Percentiles rank a stretch among this genome's conserved stretches.
Conservation (phyloP, 1,140 invertebrate genomes). For the Diorhabda sublineata region DNA sequence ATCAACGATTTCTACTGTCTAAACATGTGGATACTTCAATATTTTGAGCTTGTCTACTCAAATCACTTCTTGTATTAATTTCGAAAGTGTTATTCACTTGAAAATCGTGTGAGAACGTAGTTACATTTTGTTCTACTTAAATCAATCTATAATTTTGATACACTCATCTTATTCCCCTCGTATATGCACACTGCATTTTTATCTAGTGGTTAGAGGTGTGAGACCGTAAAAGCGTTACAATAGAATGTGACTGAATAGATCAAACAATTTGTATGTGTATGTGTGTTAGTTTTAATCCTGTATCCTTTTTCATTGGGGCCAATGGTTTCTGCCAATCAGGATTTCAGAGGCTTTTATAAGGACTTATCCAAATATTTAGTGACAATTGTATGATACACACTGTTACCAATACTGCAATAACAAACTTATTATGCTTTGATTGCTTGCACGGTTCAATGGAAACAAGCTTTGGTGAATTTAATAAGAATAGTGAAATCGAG, state of each 20-base stretch:
- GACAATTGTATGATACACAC: slow-evolving; percentile 25
- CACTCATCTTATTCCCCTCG: neutral
- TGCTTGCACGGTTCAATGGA: slow-evolving; percentile 8
- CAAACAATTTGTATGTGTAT: neutral
- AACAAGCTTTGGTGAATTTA: no score
- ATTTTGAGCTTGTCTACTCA: no score
- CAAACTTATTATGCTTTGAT: slow-evolving; percentile 19
- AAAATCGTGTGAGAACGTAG: no score
- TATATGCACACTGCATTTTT: neutral
- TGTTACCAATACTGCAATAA: slow-evolving; percentile 19
- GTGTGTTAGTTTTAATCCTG: slow-evolving; percentile 17
- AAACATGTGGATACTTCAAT: no score
- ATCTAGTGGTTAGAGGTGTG: slow-evolving; percentile 11
- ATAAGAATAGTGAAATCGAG: no score
- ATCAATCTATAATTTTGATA: no score
- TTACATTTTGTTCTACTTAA: no score
- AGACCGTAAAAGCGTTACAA: slow-evolving; percentile 20
- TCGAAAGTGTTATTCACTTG: no score
- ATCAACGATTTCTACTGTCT: no score
- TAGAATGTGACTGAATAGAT: slow-evolving; percentile 7
- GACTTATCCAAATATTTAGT: slow-evolving; percentile 23
- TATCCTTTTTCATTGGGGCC: slow-evolving; percentile 13
- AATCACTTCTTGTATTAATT: no score
- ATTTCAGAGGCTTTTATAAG: slow-evolving; percentile 16
- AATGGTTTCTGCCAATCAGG: slow-evolving; percentile 19